Base-by-base conservation (phyloP, 2,888 invertebrate genomes). In the Leptinotarsa peninsularis region DNA sequence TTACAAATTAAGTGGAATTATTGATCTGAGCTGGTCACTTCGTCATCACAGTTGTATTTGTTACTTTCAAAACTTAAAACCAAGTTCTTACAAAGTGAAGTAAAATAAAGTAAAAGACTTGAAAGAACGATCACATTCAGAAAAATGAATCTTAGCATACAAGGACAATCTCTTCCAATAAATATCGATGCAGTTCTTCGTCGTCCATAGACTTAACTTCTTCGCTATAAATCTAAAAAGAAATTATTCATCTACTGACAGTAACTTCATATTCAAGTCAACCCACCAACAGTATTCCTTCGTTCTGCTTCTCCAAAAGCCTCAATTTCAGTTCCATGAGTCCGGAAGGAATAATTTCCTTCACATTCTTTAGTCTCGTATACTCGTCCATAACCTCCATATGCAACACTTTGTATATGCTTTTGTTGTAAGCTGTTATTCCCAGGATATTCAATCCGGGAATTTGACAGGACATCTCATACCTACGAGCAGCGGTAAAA, bases 341-440 rank as follows among this genome's bases (percentile, higher is more conserved):
- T 3, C 90, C 90, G 73, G 85, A 84, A 17, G 88, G 88, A 33
- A 79, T 73, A 73, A 76, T 68, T 18, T 83, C 80, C 10, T 83
- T 84, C 43, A 43, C 43, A 82, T 88, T 87, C 82, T 84, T 87
- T 33, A 90, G 82, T 73, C 86, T 86, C 13, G 87, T 88, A 58
- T 83, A 83, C 17, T 87, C 84, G 82, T 90, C 89, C 67, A 90
- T 81, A n/a, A 90, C 81, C 83, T 90, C 90, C 66, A 90, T 83
- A 80, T 88, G 85, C 67, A 89, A 83, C 43, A 80, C 81, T 74
- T 87, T 87, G 63, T 84, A 84, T 79, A 83, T 83, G 69, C 84
- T 82, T 68, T 85, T 85, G 67, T 82, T 82, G 76, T 85, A 87
- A 3, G 87, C 88, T 54, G 85, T 85, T 50, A 88, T 86, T 33